Evolutionary conservation across 2,888 invertebrate genomes (phyloP).

Genomic region (Agrochola litura): DNA sequence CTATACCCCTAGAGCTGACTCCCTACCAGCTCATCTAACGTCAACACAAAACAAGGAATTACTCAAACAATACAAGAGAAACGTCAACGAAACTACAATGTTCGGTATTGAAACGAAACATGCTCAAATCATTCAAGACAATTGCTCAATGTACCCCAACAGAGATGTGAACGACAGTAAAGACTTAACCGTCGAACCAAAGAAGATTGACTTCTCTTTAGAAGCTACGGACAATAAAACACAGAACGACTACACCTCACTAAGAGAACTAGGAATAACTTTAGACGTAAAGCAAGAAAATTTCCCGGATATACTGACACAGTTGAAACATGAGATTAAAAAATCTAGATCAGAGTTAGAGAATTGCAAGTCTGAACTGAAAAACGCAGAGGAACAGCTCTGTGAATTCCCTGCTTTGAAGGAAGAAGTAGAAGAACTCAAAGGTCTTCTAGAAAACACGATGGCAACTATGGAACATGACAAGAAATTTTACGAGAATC

Average conservation of each 20-base stretch:
- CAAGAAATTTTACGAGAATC: slow-evolving; percentile 90
- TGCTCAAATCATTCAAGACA: slow-evolving; percentile 83
- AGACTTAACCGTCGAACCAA: slow-evolving; percentile 84
- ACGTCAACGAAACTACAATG: slow-evolving; percentile 85
- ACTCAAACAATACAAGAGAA: slow-evolving; percentile 81
- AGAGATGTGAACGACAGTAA: slow-evolving; percentile 83
- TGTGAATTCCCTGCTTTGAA: slow-evolving; percentile 89
- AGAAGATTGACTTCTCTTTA: slow-evolving; percentile 86
- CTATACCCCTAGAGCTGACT: slow-evolving; percentile 83
- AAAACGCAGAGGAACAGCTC: slow-evolving; percentile 89
- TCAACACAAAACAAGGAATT: slow-evolving; percentile 83
- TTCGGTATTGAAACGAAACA: slow-evolving; percentile 82
- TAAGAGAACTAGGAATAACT: slow-evolving; percentile 88
- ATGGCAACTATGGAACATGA: slow-evolving; percentile 89
- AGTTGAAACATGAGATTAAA: slow-evolving; percentile 89
- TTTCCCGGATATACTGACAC: slow-evolving; percentile 85
- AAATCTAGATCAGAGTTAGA: slow-evolving; percentile 90
- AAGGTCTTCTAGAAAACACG: slow-evolving; percentile 86
- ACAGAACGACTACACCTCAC: slow-evolving; percentile 86
- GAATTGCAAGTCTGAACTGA: slow-evolving; percentile 88
- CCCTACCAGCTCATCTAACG: slow-evolving; percentile 83
- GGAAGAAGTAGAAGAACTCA: slow-evolving; percentile 87
- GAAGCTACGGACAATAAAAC: slow-evolving; percentile 82
- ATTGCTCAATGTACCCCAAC: slow-evolving; percentile 88
- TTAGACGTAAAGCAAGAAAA: slow-evolving; percentile 86